These are phyloP conservation scores for Onychomys arenicola DNA, from an alignment of 2,797 vertebrate genomes.

Conservation along the genomic window DNA sequence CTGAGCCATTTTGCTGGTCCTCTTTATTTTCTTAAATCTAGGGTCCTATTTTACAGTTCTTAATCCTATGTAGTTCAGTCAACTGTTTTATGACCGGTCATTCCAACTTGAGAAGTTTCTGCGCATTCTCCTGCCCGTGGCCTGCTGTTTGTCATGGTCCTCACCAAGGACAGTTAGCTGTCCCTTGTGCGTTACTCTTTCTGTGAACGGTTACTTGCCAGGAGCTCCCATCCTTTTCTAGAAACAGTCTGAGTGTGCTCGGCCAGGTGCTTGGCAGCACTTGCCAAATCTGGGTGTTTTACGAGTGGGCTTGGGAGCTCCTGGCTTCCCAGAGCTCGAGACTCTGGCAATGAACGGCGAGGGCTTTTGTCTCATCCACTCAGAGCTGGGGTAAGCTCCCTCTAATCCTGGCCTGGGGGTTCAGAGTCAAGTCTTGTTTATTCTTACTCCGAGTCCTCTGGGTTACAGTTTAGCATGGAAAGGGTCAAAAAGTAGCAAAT, in stretches of 20 bases:
- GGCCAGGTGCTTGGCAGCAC: not conserved
- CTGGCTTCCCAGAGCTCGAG: not conserved
- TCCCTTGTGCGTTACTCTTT: not conserved
- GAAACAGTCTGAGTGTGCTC: not conserved
- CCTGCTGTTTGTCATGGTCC: not conserved
- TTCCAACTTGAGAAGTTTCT: slow-evolving; percentile 16
- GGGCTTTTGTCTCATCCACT: not conserved
- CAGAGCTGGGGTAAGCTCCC: not conserved
- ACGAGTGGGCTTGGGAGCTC: not conserved
- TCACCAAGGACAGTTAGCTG: not conserved
- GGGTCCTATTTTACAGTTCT: slow-evolving; percentile 34
- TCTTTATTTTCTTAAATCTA: not conserved
- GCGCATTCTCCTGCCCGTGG: not conserved
- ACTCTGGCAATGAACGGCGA: not conserved
- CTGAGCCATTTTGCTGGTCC: not conserved
- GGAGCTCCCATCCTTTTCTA: not conserved
- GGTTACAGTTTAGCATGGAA: not conserved
- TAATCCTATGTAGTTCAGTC: not conserved
- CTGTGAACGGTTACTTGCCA: not conserved
- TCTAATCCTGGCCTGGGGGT: not conserved
- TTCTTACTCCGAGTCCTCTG: not conserved
- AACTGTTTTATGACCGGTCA: slow-evolving; percentile 32
- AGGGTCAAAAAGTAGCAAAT: slow-evolving; percentile 23
- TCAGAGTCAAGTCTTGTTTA: slow-evolving; percentile 30
- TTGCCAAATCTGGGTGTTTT: not conserved